A percentile compares a stretch with the other conserved stretches of the same genome.
These are phyloP conservation scores for Gymnothorax javanicus DNA, from an alignment of 2,797 vertebrate genomes.

Conservation along the genomic window DNA sequence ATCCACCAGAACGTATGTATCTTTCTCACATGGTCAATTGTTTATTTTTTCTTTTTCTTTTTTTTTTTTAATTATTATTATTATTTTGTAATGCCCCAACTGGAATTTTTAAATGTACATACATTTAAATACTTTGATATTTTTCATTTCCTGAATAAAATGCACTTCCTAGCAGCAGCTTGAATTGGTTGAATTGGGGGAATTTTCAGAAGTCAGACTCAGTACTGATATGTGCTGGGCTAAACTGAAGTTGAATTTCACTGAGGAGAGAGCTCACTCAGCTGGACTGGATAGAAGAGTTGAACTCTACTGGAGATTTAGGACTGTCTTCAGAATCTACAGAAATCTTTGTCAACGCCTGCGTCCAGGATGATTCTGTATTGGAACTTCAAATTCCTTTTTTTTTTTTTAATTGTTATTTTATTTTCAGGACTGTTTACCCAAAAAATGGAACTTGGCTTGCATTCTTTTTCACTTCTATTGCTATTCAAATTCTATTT, in stretches of 20 bases:
- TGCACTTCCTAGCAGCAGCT: background rate
- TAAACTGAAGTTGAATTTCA: background rate
- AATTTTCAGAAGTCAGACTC: background rate
- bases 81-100: background rate
- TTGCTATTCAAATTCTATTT: background rate
- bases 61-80: background rate
- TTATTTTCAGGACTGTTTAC: slow-evolving; percentile 27
- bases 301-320: slow-evolving; percentile 14
- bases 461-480: slow-evolving; percentile 31
- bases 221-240: background rate
- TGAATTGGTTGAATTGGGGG: background rate
- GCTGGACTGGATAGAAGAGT: background rate
- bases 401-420: slow-evolving; percentile 37
- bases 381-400: slow-evolving; percentile 16
- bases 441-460: slow-evolving; percentile 11
- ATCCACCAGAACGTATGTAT: background rate
- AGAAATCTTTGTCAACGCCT: slow-evolving; percentile 19
- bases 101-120: background rate
- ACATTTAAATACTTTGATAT: slow-evolving; percentile 19
- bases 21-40: slow-evolving; percentile 9
- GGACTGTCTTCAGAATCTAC: slow-evolving; percentile 26
- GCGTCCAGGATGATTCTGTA: slow-evolving; percentile 25
- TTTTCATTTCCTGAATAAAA: slow-evolving; percentile 1
- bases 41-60: no score
- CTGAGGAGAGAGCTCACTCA: background rate